Percentiles rank a stretch among this genome's conserved stretches.
phyloP scores from a whole-genome alignment of 2,113 vertebrate species.

The Miniopterus natalensis region DNA sequence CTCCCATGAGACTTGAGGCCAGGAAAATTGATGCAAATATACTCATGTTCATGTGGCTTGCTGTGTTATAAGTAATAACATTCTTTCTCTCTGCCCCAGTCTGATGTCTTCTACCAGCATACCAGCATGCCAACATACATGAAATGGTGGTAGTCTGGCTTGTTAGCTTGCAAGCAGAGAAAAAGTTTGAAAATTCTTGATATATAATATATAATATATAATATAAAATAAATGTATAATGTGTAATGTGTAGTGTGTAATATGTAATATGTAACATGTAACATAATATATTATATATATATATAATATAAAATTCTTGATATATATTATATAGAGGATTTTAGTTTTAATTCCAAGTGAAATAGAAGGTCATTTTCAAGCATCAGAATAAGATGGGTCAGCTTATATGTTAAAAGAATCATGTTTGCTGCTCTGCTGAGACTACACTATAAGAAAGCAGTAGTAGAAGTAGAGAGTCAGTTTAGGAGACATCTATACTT shows the following conservation, averaged over 20 bases:
- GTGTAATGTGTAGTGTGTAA: no score
- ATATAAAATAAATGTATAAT: no score
- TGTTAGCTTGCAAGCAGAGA: background rate
- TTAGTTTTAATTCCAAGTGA: background rate
- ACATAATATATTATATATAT: no score
- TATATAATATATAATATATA: background rate
- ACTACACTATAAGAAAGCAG: background rate
- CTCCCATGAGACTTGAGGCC: background rate
- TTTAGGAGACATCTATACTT: background rate
- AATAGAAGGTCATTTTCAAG: background rate
- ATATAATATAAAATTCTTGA: background rate
- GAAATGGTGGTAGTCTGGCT: background rate
- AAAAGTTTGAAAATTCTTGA: constrained; percentile 31
- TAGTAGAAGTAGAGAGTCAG: background rate
- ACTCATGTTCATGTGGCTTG: background rate
- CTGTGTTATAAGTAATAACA: background rate
- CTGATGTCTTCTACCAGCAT: background rate
- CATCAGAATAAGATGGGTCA: background rate
- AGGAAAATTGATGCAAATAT: background rate
- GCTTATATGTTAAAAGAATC: background rate
- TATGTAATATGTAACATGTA: no score
- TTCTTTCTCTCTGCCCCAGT: background rate
- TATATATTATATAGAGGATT: background rate
- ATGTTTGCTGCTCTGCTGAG: background rate
- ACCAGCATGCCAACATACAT: background rate